Evolutionary conservation across 1,140 invertebrate genomes (phyloP), one percentile per base, ranked within the genome.

Genomic region (Belonocnema kinseyi): DNA sequence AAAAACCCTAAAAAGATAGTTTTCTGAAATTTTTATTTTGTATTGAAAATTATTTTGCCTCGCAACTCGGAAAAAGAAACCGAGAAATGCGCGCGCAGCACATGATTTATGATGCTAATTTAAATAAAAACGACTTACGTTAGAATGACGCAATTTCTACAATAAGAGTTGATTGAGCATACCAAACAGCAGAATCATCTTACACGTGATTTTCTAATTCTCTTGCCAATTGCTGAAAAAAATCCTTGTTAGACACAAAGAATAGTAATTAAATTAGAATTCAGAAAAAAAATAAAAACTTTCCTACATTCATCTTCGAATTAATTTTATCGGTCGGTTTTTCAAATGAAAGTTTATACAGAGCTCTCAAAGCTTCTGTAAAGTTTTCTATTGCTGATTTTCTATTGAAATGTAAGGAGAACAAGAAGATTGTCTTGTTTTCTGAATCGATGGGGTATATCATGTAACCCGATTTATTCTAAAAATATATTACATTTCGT

Each of bases 381-480:
- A 84, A 84, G 14, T 80, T 66, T 66, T 50, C 33, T 46, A 84
- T 70, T 5, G 83, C 81, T 13, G 66, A 19, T 21, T 76, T 40
- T 54, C 74, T 76, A 8, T 26, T 73, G n/a, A 71, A 72, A 61
- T 76, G 78, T n/a, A 83, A 56, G 1, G 80, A 73, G 19, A 83
- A 78, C 5, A 83, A 46, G 16, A 81, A 70, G 26, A 80, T 66
- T 12, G 75, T 50, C 17, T 51, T 71, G 40, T 79, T 78, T 4
- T 82, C 40, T 7, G 13, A 58, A 54, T 81, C 74, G 51, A 82
- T 74, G n/a, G 83, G 83, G 50, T 70, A 80, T 0, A 83, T 50
- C 77, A 83, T 83, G 33, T 77, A 82, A 13, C 83, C 83, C 3
- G 73, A 72, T 79, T 75, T 85, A 26, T 53, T 75, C 83, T 85